phyloP scores from a whole-genome alignment of 2,797 vertebrate species.

The Epinephelus awoara region DNA sequence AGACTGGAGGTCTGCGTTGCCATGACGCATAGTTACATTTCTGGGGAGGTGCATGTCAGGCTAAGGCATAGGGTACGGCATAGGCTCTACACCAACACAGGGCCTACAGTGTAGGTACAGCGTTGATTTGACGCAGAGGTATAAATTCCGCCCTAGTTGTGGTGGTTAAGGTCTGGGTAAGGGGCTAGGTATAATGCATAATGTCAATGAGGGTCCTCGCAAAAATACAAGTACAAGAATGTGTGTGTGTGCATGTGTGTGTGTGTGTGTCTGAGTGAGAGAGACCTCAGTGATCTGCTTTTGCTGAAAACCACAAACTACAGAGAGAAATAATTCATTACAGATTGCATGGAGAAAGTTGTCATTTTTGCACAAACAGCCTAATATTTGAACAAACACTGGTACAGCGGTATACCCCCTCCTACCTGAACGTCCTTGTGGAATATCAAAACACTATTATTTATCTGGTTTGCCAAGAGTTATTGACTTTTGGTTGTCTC shows the following conservation, averaged over 20 bases:
- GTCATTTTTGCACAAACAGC: neutral
- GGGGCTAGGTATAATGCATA: too few species aligned
- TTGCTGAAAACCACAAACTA: neutral
- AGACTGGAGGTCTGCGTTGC: too few species aligned
- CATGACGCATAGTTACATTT: too few species aligned
- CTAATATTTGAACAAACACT: constrained; percentile 9
- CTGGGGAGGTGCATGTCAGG: too few species aligned
- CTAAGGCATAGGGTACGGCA: too few species aligned
- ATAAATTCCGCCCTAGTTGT: too few species aligned
- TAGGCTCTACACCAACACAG: too few species aligned
- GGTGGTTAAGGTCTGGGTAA: too few species aligned
- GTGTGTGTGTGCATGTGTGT: neutral
- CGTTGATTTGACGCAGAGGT: too few species aligned
- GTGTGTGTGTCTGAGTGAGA: neutral
- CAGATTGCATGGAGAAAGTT: neutral
- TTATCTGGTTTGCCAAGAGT: constrained; percentile 20
- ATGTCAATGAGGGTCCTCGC: too few species aligned
- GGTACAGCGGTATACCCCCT: neutral
- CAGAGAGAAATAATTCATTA: neutral
- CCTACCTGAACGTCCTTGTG: neutral
- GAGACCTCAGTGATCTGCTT: neutral
- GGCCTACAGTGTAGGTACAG: too few species aligned
- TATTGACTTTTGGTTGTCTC: constrained; percentile 25
- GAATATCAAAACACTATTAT: constrained; percentile 23
- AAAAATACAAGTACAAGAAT: too few species aligned